Evolutionary conservation across 2,888 invertebrate genomes (phyloP), one percentile per base, ranked within the genome.

Genomic region (Pheosia tremula): DNA sequence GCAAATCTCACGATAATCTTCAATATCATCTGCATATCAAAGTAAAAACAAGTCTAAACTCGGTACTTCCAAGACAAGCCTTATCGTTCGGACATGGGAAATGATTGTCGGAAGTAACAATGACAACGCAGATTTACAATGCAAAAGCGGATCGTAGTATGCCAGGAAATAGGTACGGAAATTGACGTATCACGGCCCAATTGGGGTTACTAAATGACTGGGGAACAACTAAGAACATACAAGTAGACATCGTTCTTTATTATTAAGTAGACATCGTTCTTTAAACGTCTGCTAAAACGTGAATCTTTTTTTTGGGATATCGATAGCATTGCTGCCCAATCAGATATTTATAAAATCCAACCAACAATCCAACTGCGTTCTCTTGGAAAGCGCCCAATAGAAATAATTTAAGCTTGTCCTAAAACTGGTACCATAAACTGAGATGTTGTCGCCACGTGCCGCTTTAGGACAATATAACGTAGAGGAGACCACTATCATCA

Each of bases 391-490:
- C 50, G 39, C 58, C 64, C 64, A 67, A 66, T 61, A 62, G 36
- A 61, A 66, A 58, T 64, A 68, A 72, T 66, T 66, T 50, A 62
- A 60, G 55, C 45, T 53, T 55, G 60, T 56, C 57, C 62, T 57
- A 41, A 64, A 66, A 63, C 60, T 68, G 63, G 59, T 56, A 37
- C 54, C 53, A 45, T 62, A 62, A 67, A 67, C 53, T 58, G 56
- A 58, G 61, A 62, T 60, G 64, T 62, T 39, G 55, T 56, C 52
- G 36, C 64, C 70, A 67, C 66, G 62, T 63, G 66, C 58, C 61
- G 59, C 62, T 54, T 63, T 61, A 55, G 59, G 58, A 38, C 61
- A 65, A 60, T 69, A 67, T 71, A 71, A 68, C 49, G 53, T 63
- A 61, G 63, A 62, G 63, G 61, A 60, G 56, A 60, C 24, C 53